Percentiles rank a stretch among this genome's conserved stretches.
phyloP scores from a whole-genome alignment of 2,113 vertebrate species.

The Ancistrus triradiatus region DNA sequence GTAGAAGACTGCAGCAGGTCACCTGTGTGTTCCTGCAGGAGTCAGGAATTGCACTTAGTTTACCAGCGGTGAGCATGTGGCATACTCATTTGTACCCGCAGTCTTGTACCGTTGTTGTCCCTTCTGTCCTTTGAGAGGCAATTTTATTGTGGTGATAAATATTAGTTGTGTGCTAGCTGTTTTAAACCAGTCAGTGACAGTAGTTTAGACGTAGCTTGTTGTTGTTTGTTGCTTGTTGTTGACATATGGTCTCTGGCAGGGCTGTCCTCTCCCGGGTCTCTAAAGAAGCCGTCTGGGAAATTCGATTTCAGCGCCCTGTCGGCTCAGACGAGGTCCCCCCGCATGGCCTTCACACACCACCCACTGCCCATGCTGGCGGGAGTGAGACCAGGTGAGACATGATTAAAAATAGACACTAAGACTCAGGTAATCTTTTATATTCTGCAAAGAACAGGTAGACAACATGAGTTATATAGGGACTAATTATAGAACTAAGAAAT shows the following conservation, averaged over 20 bases:
- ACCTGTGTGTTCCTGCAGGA: background rate
- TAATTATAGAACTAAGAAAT: too few species aligned
- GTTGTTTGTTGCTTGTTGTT: constrained; percentile 66
- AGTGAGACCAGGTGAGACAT: constrained; percentile 94
- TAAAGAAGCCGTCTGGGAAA: constrained; percentile 92
- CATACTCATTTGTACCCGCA: background rate
- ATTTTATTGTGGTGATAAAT: background rate
- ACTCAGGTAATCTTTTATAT: too few species aligned
- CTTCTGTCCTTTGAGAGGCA: background rate
- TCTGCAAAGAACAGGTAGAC: background rate
- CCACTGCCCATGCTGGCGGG: constrained; percentile 94
- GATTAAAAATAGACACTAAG: constrained; percentile 28
- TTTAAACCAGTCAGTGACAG: background rate
- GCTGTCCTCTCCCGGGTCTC: constrained; percentile 85
- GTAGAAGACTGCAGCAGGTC: background rate
- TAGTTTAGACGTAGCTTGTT: constrained; percentile 9
- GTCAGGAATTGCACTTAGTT: too few species aligned
- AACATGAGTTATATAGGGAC: background rate
- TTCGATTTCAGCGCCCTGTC: constrained; percentile 93
- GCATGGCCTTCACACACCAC: constrained; percentile 97
- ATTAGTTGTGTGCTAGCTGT: background rate
- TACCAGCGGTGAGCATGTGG: background rate
- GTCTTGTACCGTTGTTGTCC: background rate
- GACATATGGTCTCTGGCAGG: constrained; percentile 68
- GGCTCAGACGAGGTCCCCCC: constrained; percentile 89